phyloP scores from a whole-genome alignment of 2,888 invertebrate species.

The Digitonthophagus gazella region DNA sequence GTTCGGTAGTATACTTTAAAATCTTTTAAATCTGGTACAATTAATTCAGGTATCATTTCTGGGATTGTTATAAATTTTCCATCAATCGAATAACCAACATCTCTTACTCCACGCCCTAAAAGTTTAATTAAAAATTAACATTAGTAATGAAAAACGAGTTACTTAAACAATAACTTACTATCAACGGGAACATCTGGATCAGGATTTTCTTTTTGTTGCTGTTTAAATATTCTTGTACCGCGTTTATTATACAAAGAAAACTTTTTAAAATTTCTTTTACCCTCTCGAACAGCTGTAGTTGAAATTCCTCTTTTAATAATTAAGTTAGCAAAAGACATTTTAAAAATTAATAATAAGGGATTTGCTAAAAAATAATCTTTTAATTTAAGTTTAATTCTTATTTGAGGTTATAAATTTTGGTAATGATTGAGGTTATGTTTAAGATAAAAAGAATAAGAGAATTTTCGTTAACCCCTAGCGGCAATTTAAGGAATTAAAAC shows the following conservation, averaged over 20 bases:
- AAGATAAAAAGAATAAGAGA: conserved; percentile 21
- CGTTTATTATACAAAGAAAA: conserved; percentile 74
- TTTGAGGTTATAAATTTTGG: conserved; percentile 15
- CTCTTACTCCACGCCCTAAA: conserved; percentile 67
- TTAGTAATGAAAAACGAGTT: neutral
- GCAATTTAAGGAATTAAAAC: neutral
- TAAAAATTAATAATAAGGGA: conserved; percentile 18
- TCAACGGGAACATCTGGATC: conserved; percentile 67
- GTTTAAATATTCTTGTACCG: conserved; percentile 66
- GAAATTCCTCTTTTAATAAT: conserved; percentile 53
- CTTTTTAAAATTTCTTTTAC: conserved; percentile 81
- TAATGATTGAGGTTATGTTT: conserved; percentile 20
- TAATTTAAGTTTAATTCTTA: too few species aligned
- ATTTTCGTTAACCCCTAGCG: conserved; percentile 5
- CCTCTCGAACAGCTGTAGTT: conserved; percentile 55
- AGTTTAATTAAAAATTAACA: conserved; percentile 31
- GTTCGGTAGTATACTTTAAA: conserved; percentile 65
- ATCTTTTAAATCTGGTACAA: conserved; percentile 84
- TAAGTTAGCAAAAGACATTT: conserved; percentile 41
- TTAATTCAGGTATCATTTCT: conserved; percentile 88
- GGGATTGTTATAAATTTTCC: conserved; percentile 65
- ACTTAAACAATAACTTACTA: conserved; percentile 50
- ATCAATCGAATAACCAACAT: conserved; percentile 59
- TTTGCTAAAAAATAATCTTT: neutral
- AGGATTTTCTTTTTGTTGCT: conserved; percentile 56